These are phyloP conservation scores for Rhopalosiphum maidis DNA, from an alignment of 1,140 invertebrate species.

Conservation along the genomic window DNA sequence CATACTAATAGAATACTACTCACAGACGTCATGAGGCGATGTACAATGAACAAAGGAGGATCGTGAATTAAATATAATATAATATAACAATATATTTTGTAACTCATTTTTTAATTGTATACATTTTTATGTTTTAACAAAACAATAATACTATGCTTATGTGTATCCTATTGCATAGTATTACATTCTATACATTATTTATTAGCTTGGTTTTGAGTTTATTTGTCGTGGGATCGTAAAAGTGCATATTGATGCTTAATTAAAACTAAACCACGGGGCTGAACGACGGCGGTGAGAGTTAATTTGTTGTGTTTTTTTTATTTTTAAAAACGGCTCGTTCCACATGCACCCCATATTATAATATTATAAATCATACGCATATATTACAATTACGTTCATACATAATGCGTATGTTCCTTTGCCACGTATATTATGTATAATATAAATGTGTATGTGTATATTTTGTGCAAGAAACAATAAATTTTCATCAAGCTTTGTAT, in stretches of 20 bases:
- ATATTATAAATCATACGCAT: neutral
- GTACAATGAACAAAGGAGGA: neutral
- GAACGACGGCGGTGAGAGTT: neutral
- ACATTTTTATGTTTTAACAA: neutral
- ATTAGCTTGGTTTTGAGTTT: neutral
- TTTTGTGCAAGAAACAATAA: neutral
- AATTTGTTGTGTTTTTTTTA: neutral
- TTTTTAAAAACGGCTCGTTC: neutral
- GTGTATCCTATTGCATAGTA: no score
- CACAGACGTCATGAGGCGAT: neutral
- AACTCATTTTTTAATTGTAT: neutral
- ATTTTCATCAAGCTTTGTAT: neutral
- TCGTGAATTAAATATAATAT: neutral
- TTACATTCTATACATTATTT: neutral
- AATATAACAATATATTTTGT: no score
- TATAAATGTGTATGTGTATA: neutral
- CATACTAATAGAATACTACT: neutral
- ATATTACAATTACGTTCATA: neutral
- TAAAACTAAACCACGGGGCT: neutral
- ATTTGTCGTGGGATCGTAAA: neutral
- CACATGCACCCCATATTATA: neutral
- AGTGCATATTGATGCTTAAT: neutral
- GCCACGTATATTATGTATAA: neutral
- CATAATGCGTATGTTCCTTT: neutral
- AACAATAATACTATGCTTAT: neutral